Percentiles rank a stretch among this genome's conserved stretches.
phyloP scores from a whole-genome alignment of 2,888 invertebrate species.

The Lasioglossum lativentre region DNA sequence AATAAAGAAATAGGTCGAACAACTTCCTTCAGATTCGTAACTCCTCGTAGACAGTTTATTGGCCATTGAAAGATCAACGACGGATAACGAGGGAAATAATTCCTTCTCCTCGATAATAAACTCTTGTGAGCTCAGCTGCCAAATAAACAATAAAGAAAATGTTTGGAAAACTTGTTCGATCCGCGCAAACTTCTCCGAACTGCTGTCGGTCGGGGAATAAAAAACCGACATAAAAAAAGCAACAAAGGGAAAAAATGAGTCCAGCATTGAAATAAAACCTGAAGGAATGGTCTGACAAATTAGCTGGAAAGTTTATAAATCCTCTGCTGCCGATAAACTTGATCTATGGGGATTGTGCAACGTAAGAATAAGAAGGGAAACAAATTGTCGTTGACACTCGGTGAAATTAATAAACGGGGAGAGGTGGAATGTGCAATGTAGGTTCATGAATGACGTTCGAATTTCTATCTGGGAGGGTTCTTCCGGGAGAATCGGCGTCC shows the following conservation, averaged over 20 bases:
- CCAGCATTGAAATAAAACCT: background rate
- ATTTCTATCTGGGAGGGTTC: conserved; percentile 15
- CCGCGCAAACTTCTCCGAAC: background rate
- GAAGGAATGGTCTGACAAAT: background rate
- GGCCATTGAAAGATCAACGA: background rate
- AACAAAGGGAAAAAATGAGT: background rate
- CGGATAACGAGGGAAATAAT: background rate
- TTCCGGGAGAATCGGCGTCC: conserved; percentile 18
- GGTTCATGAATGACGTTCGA: background rate
- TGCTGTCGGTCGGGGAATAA: background rate
- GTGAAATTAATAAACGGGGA: background rate
- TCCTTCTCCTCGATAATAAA: background rate
- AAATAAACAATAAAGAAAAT: background rate
- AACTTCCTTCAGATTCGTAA: background rate
- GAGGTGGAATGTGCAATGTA: background rate
- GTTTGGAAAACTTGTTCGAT: no score
- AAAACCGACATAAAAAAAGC: background rate
- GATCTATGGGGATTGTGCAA: background rate
- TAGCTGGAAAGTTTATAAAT: background rate
- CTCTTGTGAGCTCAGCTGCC: background rate
- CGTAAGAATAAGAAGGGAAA: background rate
- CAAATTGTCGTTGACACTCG: background rate
- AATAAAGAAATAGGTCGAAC: no score
- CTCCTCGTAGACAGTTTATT: background rate
- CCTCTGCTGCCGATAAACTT: background rate